Evolutionary conservation across 2,888 invertebrate species (phyloP).

Genomic region (Sabellastarte sp.): DNA sequence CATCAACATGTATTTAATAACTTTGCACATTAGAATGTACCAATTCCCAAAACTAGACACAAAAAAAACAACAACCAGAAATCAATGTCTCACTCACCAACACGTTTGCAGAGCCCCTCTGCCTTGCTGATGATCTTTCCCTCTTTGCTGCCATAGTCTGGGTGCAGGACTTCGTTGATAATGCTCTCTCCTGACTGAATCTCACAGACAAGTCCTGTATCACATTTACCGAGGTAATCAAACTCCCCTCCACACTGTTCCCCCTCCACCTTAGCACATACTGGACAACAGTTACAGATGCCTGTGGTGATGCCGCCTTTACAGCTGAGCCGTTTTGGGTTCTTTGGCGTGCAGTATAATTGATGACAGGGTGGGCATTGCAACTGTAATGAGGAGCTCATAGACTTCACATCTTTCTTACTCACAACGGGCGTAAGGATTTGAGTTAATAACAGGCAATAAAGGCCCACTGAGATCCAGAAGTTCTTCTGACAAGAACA

Average conservation of each 20-base stretch:
- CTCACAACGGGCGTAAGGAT: not conserved
- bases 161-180: no score
- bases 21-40: no score
- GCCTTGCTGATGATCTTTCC: no score
- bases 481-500: not conserved
- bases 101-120: no score
- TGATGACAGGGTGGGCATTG: slow-evolving; percentile 56
- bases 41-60: no score
- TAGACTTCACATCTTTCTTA: not conserved
- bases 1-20: no score
- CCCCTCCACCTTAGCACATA: slow-evolving; percentile 50
- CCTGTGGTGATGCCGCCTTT: slow-evolving; percentile 50
- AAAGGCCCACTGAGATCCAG: not conserved
- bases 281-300: slow-evolving; percentile 54
- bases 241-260: slow-evolving; percentile 52
- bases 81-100: no score
- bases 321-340: slow-evolving; percentile 36
- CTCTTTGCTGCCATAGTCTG: no score
- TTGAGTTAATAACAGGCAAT: not conserved
- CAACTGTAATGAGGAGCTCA: slow-evolving; percentile 16
- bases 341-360: slow-evolving; percentile 49
- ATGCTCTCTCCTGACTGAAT: no score
- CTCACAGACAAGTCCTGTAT: slow-evolving; percentile 36
- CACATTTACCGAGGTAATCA: slow-evolving; percentile 55
- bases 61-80: no score